These are phyloP conservation scores for Troides oblongomaculatus DNA, from an alignment of 2,888 invertebrate genomes.

Conservation along the genomic window DNA sequence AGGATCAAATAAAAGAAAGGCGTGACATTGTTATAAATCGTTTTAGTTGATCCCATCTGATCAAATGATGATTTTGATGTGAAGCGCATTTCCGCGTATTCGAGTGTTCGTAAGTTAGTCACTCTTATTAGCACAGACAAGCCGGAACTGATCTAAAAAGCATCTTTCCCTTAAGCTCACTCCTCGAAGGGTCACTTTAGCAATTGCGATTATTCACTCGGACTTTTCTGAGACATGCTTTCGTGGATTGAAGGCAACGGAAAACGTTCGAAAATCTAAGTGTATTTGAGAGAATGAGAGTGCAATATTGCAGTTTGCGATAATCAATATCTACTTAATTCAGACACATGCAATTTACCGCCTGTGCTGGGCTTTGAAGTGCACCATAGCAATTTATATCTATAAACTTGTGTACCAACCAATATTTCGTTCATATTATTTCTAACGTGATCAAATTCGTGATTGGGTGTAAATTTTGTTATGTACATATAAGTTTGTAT, in stretches of 20 bases:
- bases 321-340: constrained; percentile 67
- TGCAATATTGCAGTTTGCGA: constrained; percentile 72
- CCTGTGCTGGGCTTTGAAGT: constrained; percentile 72
- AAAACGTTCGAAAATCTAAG: constrained; percentile 53
- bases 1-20: constrained; percentile 32
- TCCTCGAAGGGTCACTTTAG: constrained; percentile 59
- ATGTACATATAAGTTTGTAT: constrained; percentile 57
- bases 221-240: constrained; percentile 78
- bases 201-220: constrained; percentile 57
- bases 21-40: constrained; percentile 14
- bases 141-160: constrained; percentile 73
- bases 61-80: constrained; percentile 61
- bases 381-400: constrained; percentile 72
- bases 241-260: constrained; percentile 68
- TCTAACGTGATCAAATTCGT: constrained; percentile 35
- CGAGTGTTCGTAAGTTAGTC: constrained; percentile 61
- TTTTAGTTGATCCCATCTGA: constrained; percentile 58
- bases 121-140: constrained; percentile 73
- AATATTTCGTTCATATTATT: constrained; percentile 41
- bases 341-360: constrained; percentile 66
- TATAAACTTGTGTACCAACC: constrained; percentile 44
- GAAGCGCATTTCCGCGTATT: constrained; percentile 52
- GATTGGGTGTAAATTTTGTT: constrained; percentile 36
- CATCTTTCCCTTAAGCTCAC: constrained; percentile 71
- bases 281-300: constrained; percentile 68